Evolutionary conservation across 2,113 vertebrate species (phyloP), one percentile per base, ranked within the genome.

Genomic region (Vulpes lagopus): DNA sequence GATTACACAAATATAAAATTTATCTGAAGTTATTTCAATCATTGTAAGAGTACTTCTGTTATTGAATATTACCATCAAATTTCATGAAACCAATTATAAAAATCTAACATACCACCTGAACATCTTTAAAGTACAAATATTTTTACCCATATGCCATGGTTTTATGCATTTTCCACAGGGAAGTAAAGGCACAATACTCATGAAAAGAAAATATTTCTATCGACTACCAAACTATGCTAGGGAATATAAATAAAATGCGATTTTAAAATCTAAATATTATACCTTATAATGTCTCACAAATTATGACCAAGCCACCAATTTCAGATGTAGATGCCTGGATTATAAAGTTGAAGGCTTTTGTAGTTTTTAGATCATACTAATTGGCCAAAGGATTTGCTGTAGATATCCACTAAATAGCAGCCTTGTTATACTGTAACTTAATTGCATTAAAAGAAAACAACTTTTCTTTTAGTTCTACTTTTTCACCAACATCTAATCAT

Each of bases 231-330:
- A 74, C 38, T 69, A 94, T 89, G n/a, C 65, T 91, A 89, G 95
- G 14, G 65, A 88, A 94, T 4, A 73, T 5, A 98, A 91, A 95
- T 97, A 97, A 97, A 98, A 97, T 57, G 12, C 62, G 89, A 81
- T 88, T 93, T 96, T 79, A 94, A 97, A 96, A 11, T 35, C 73
- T 87, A 96, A 97, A 96, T 88, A 14, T 83, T 94, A n/a, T 51
- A 76, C 94, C 91, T 95, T 95, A 92, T 86, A 55, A 71, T 30
- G 65, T 65, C 92, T 97, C 85, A 92, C 51, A 98, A 97, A 97
- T 91, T 35, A 92, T 16, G 38, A 59, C 19, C 27, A 71, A 97
- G 94, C 86, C 82, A 97, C 82, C 57, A 97, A 90, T 16, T 73
- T 95, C 92, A 96, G 55, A 89, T 74, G 25, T 43, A 35, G 95